Evolutionary conservation across 2,113 vertebrate species (phyloP).

Genomic region (Ciconia maguari): DNA sequence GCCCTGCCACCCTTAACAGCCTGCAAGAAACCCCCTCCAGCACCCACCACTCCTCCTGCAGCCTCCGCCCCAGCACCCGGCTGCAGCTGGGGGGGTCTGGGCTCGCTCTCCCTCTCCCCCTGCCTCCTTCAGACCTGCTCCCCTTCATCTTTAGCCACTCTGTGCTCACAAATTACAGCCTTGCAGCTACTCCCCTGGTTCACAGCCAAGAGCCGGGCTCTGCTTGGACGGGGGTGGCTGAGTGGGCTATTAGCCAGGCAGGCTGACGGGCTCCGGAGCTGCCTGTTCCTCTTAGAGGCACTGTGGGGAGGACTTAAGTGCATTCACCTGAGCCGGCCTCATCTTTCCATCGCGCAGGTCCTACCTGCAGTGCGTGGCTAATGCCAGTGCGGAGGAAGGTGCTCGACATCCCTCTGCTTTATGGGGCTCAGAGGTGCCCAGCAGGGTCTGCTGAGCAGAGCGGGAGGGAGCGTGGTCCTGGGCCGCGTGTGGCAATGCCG

Average conservation of each 20-base stretch:
- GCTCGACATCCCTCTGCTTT: neutral
- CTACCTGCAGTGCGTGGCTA: neutral
- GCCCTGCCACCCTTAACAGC: neutral
- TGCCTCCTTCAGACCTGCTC: neutral
- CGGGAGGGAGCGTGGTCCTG: neutral
- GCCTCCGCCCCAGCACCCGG: rapidly evolving
- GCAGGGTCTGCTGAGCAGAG: neutral
- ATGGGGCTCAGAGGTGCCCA: neutral
- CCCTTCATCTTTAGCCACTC: neutral
- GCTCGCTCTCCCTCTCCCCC: no score
- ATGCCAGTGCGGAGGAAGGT: neutral
- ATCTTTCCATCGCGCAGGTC: neutral
- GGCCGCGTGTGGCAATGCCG: rapidly evolving
- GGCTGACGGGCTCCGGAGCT: neutral
- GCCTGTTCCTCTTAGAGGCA: neutral
- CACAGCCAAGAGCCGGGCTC: neutral
- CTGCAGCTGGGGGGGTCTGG: neutral
- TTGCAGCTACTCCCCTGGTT: neutral
- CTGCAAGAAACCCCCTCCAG: neutral
- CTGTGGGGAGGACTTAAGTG: neutral
- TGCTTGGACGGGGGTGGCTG: neutral
- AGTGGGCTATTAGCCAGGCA: neutral
- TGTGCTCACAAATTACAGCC: neutral
- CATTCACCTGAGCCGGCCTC: neutral
- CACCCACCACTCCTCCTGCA: neutral